Evolutionary conservation across 2,113 vertebrate species (phyloP).

Genomic region (Felis chaus): DNA sequence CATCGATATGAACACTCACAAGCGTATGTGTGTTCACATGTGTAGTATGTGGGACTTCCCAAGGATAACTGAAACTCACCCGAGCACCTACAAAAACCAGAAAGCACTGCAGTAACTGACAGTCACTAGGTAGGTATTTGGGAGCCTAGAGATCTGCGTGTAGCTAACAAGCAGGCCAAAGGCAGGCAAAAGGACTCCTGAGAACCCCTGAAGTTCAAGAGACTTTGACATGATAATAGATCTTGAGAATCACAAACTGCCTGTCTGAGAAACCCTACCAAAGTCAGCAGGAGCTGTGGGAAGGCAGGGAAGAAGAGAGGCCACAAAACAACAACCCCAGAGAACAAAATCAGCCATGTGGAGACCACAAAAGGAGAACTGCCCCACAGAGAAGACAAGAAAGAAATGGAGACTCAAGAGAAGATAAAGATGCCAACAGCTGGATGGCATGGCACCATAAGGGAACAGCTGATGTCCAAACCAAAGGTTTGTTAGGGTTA

Average conservation of each 20-base stretch:
- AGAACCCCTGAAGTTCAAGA: slow-evolving; percentile 3
- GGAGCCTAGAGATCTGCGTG: background rate
- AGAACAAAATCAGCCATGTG: background rate
- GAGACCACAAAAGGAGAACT: background rate
- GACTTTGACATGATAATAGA: background rate
- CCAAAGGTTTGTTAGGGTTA: background rate
- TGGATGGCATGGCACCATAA: background rate
- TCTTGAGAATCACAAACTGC: background rate
- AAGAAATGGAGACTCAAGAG: background rate
- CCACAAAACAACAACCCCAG: background rate
- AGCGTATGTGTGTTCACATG: background rate
- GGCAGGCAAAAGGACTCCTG: background rate
- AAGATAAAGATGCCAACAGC: background rate
- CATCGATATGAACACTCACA: background rate
- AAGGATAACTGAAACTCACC: background rate
- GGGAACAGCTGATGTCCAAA: background rate
- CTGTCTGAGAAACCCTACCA: background rate
- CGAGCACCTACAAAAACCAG: background rate
- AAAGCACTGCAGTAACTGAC: background rate
- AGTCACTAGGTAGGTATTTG: background rate
- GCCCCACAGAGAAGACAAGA: background rate
- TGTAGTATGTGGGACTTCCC: background rate
- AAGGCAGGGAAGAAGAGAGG: background rate
- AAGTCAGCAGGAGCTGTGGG: background rate
- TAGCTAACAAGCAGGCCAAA: background rate